Base-by-base conservation (phyloP, 2,797 vertebrate species). In the Oryzias dopingdopingensis region DNA sequence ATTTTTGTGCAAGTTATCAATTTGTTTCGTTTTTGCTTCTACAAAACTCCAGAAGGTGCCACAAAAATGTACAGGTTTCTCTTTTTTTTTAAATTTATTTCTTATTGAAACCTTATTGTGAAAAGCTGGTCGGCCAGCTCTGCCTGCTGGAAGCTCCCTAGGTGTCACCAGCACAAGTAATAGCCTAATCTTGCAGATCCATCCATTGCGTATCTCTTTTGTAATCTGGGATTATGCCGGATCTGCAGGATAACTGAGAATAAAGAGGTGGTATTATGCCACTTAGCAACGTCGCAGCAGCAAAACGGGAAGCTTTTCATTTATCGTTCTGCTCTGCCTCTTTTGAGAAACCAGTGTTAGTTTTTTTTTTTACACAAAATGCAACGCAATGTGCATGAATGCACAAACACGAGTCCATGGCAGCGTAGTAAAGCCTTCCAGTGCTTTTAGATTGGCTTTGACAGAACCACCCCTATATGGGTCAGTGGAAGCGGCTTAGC, bases 401-500 rank as follows among this genome's bases (percentile, higher is more conserved):
- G 13, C 41, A 20, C 26, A 37, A 45, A 53, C 48, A 51, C 50
- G 49, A 53, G 24, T 22, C 29, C 37, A 64, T 42, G 26, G 42
- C 60, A 32, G 52, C 45, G 47, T 57, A 20, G 65, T 60, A 60
- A 37, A 78, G 60, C 60, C 58, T 73, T 48, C 44, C 0, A 1
- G 14, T 51, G 73, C 59, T 81, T 76, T 83, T 12, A 37, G 32
- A 37, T 37, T 37, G 32, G 32, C 32, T 37, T 63, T 63, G 71
- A 73, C 51, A 56, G 62, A 71, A 76, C 71, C 72, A 41, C 23
- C 46, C 58, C 64, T 79, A 86, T 86, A 65, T 88, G 84, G 86
- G 87, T 88, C 84, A 87, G 79, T 64, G 80, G 72, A 76, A 76
- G 77, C 57, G 62, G 84, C 80, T 84, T 85, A 75, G 47, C 29